Evolutionary conservation across 1,140 invertebrate species (phyloP).

Genomic region (Agrypnia vestita): DNA sequence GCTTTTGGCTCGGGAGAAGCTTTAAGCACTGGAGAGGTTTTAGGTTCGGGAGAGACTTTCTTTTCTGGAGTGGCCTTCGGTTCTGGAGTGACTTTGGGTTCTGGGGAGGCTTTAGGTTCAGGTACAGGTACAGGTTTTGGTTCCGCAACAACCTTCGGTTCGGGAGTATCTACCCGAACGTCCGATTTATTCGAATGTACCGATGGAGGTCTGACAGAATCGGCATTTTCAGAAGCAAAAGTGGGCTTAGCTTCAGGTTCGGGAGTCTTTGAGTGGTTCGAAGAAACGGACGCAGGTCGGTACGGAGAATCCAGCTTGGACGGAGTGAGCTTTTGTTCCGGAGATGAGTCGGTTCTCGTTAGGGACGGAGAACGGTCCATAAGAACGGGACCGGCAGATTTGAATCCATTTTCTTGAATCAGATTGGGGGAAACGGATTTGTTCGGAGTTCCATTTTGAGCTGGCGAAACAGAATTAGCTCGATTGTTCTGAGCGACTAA

Average conservation of each 20-base stretch:
- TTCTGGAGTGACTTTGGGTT: constrained; percentile 51
- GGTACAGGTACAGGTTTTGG: constrained; percentile 47
- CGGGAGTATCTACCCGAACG: constrained; percentile 47
- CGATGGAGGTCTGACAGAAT: constrained; percentile 47
- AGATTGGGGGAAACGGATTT: constrained; percentile 53
- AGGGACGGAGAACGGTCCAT: constrained; percentile 71
- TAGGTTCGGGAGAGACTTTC: constrained; percentile 58
- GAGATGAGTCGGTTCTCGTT: constrained; percentile 70
- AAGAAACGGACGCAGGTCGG: constrained; percentile 52
- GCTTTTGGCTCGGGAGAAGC: constrained; percentile 33
- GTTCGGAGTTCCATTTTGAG: constrained; percentile 48
- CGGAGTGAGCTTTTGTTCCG: constrained; percentile 63
- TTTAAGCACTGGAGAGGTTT: constrained; percentile 62
- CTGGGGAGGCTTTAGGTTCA: constrained; percentile 61
- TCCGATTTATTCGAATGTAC: constrained; percentile 51
- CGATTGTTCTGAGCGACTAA: constrained; percentile 67
- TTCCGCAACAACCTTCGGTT: constrained; percentile 54
- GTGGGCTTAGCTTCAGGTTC: constrained; percentile 43
- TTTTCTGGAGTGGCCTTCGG: constrained; percentile 48
- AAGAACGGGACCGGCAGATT: constrained; percentile 59
- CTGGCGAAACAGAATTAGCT: constrained; percentile 27
- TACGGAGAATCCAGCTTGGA: constrained; percentile 47
- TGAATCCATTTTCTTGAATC: constrained; percentile 51
- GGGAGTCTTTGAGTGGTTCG: constrained; percentile 56
- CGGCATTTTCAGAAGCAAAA: neutral